Evolutionary conservation across 2,113 vertebrate genomes (phyloP).

Genomic region (Ictalurus punctatus): DNA sequence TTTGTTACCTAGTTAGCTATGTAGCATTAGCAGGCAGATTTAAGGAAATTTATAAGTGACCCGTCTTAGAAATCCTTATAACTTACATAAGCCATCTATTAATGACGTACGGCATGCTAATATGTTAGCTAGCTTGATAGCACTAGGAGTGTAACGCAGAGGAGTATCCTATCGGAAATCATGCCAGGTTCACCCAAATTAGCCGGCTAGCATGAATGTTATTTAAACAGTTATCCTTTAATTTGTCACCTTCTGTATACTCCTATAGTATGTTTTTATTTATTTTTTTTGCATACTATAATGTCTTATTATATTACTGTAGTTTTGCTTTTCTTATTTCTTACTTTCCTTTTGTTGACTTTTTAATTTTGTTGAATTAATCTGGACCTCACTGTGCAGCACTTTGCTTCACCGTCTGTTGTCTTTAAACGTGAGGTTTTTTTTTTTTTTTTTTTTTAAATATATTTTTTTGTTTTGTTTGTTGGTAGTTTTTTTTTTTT

Average conservation of each 20-base stretch:
- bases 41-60: no score
- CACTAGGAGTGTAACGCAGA: not conserved
- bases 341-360: not conserved
- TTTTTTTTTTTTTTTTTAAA: not conserved
- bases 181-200: not conserved
- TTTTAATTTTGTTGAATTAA: not conserved
- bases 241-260: not conserved
- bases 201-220: not conserved
- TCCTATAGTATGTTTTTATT: not conserved
- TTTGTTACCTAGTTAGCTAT: not conserved
- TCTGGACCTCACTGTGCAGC: not conserved
- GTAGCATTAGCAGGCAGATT: not conserved
- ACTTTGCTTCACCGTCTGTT: not conserved
- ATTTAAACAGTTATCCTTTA: slow-evolving; percentile 3
- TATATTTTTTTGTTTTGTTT: not conserved
- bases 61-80: not conserved
- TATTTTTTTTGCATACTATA: not conserved
- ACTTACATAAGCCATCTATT: not conserved
- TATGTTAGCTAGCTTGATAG: not conserved
- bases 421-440: not conserved
- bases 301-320: not conserved
- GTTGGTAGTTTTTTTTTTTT: no score
- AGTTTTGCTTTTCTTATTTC: not conserved
- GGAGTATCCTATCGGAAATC: not conserved
- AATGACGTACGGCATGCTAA: not conserved